These are phyloP conservation scores for Phortica magna DNA, from an alignment of 2,888 invertebrate genomes.

Conservation along the genomic window DNA sequence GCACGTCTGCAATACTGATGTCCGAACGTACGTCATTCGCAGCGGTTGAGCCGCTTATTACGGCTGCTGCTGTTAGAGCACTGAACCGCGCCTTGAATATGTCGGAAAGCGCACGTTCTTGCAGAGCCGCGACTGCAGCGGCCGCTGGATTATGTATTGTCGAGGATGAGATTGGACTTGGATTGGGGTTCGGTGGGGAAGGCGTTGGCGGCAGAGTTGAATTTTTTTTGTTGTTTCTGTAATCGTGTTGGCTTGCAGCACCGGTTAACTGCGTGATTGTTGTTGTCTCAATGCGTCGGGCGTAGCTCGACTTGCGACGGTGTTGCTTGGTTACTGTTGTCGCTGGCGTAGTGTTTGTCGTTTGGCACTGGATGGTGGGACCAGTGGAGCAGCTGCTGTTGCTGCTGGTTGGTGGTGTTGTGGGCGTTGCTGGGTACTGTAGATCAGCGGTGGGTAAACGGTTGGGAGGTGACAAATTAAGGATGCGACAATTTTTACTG, in stretches of 20 bases:
- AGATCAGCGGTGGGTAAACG: not conserved
- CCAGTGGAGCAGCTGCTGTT: constrained; percentile 57
- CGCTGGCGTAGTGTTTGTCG: not conserved
- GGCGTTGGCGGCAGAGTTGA: constrained; percentile 30
- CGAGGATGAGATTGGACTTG: constrained; percentile 24
- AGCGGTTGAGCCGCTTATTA: constrained; percentile 34
- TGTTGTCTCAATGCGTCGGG: constrained; percentile 56
- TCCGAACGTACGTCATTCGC: constrained; percentile 38
- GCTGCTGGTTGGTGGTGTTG: constrained; percentile 54
- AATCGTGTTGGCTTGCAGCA: constrained; percentile 20
- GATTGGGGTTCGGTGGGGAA: constrained; percentile 35
- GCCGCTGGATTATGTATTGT: constrained; percentile 33
- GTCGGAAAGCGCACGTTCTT: constrained; percentile 62
- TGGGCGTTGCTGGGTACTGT: constrained; percentile 39
- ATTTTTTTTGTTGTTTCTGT: constrained; percentile 32
- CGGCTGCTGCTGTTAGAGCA: constrained; percentile 56
- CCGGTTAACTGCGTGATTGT: constrained; percentile 8
- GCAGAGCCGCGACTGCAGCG: constrained; percentile 55
- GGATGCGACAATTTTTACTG: constrained; percentile 29
- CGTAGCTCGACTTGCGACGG: constrained; percentile 58
- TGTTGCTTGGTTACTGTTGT: constrained; percentile 45
- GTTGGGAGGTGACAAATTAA: constrained; percentile 39
- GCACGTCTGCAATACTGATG: constrained; percentile 54
- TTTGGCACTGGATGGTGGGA: constrained; percentile 14
- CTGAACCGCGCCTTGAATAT: constrained; percentile 68